Percentiles rank a stretch among this genome's conserved stretches.
Conservation (phyloP, 2,888 invertebrate species). For the Lithodes maja region DNA sequence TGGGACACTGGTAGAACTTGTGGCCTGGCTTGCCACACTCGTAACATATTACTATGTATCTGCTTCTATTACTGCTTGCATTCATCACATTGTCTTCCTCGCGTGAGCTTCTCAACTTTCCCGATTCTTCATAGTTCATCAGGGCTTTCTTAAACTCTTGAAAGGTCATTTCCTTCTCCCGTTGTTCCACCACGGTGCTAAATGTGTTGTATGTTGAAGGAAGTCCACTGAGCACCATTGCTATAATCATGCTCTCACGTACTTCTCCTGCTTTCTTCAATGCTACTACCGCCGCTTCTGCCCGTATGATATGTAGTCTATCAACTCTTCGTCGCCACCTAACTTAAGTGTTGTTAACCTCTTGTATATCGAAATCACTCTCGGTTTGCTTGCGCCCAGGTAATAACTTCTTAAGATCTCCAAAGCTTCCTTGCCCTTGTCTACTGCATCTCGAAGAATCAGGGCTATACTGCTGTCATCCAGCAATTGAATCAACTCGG, state of each 20-base stretch:
- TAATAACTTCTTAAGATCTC: conserved; percentile 18
- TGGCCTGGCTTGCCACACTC: conserved; percentile 14
- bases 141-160: conserved; percentile 20
- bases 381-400: conserved; percentile 22
- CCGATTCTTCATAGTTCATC: conserved; percentile 32
- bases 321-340: not conserved
- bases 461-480: conserved; percentile 32
- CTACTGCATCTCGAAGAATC: conserved; percentile 31
- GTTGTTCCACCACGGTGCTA: conserved; percentile 20
- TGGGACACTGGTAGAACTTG: conserved; percentile 20
- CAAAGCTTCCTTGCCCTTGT: conserved; percentile 17
- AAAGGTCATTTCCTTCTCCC: conserved; percentile 24
- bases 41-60: conserved; percentile 6
- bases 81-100: conserved; percentile 24
- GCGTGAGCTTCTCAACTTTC: conserved; percentile 19
- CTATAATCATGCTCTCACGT: conserved; percentile 5
- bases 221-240: conserved; percentile 29
- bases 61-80: not conserved
- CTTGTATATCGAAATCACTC: conserved; percentile 16
- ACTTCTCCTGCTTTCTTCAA: conserved; percentile 39
- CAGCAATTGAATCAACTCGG: conserved; percentile 30
- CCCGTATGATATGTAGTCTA: conserved; percentile 16
- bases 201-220: conserved; percentile 34
- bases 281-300: conserved; percentile 29
- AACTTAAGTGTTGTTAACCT: conserved; percentile 13